Evolutionary conservation across 2,113 vertebrate genomes (phyloP).

Genomic region (Psammodynastes pulverulentus): DNA sequence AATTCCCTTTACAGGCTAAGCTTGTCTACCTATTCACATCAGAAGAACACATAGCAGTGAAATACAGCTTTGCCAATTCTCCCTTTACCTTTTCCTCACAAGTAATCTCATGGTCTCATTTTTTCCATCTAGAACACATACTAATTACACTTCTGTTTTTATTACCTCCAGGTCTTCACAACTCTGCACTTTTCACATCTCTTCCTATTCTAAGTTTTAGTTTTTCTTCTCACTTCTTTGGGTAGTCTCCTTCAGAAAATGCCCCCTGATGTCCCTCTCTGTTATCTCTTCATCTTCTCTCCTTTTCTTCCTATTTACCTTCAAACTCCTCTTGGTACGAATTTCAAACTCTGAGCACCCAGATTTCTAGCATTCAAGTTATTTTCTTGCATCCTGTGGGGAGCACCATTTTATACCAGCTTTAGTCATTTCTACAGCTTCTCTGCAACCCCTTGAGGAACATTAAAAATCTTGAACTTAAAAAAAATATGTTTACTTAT

Average conservation of each 20-base stretch:
- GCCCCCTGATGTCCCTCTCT: not conserved
- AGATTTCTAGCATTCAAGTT: not conserved
- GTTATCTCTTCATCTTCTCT: not conserved
- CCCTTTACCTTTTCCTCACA: not conserved
- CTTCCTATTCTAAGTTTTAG: not conserved
- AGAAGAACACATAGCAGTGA: not conserved
- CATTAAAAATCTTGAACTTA: not conserved
- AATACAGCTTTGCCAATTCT: not conserved
- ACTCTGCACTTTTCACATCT: not conserved
- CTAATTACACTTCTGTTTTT: not conserved
- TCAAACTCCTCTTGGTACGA: not conserved
- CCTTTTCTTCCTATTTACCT: not conserved
- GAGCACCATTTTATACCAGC: not conserved
- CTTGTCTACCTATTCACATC: not conserved
- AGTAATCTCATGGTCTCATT: not conserved
- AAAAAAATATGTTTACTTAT: not conserved
- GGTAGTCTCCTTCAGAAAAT: not conserved
- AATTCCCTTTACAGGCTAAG: not conserved
- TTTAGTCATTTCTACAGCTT: not conserved
- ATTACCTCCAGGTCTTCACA: not conserved
- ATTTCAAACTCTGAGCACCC: not conserved
- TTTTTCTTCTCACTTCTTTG: not conserved
- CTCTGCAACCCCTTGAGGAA: not conserved
- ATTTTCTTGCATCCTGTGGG: not conserved
- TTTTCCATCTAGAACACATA: not conserved